Percentiles rank a stretch among this genome's conserved stretches.
Conservation (phyloP, 2,113 vertebrate genomes). For the Podiceps cristatus region DNA sequence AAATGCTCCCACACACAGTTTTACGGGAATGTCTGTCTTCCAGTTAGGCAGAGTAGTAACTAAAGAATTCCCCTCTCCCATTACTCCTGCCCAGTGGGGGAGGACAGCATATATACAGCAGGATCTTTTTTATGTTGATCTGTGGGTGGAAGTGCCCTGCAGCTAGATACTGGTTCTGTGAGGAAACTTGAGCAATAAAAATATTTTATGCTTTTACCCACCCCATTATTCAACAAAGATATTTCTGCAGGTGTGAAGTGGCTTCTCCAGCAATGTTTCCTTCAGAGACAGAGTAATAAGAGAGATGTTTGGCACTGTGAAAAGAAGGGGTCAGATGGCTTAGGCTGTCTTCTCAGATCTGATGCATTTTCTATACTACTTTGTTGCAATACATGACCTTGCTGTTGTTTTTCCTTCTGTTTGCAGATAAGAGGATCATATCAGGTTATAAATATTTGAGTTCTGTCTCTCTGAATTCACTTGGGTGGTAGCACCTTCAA, state of each 20-base stretch:
- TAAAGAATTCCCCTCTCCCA: slow-evolving; percentile 61
- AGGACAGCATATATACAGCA: slow-evolving; percentile 62
- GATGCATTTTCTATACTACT: not conserved
- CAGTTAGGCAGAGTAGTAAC: slow-evolving; percentile 50
- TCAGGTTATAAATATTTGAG: not conserved
- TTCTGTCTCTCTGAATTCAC: not conserved
- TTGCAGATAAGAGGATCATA: not conserved
- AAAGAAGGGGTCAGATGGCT: not conserved
- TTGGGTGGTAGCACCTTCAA: not conserved
- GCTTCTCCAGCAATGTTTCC: slow-evolving; percentile 5
- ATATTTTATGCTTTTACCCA: slow-evolving; percentile 53
- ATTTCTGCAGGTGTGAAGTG: slow-evolving; percentile 65
- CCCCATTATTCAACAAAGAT: slow-evolving; percentile 51
- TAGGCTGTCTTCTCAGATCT: not conserved
- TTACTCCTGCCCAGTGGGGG: slow-evolving; percentile 64
- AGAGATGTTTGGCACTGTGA: not conserved
- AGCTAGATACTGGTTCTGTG: slow-evolving; percentile 52
- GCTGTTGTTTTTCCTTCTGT: not conserved
- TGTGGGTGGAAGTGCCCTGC: slow-evolving; percentile 69
- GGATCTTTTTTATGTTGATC: slow-evolving; percentile 48
- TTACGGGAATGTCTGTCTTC: slow-evolving; percentile 53
- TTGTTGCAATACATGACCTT: not conserved
- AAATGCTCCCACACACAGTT: slow-evolving; percentile 71
- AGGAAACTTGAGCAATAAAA: slow-evolving; percentile 63
- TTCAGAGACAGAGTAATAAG: not conserved